These are phyloP conservation scores for Chaetoderma sp. DNA, from an alignment of 2,888 invertebrate species.

Conservation along the genomic window DNA sequence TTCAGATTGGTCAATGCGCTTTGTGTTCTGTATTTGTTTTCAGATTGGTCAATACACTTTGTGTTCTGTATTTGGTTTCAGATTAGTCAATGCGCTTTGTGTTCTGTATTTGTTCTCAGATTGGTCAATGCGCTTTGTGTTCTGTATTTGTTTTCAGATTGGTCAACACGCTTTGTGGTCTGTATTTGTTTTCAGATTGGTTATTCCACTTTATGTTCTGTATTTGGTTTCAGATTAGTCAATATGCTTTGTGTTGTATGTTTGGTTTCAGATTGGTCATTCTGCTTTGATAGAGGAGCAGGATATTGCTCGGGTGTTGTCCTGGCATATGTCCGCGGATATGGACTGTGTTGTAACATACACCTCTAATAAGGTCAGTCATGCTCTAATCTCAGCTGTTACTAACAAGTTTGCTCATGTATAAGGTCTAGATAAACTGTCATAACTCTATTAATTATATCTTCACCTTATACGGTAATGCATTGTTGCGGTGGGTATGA, in stretches of 20 bases:
- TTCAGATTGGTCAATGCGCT: constrained; percentile 16
- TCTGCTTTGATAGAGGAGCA: constrained; percentile 60
- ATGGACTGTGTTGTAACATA: constrained; percentile 69
- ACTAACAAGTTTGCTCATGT: too few relatives aligned
- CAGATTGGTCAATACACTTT: not conserved
- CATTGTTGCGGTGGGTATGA: too few relatives aligned
- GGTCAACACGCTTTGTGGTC: not conserved
- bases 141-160: too few relatives aligned
- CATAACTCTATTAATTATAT: too few relatives aligned
- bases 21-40: not conserved
- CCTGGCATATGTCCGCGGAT: constrained; percentile 70
- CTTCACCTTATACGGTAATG: too few relatives aligned
- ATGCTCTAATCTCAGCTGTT: too few relatives aligned
- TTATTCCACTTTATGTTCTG: too few relatives aligned
- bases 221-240: too few relatives aligned
- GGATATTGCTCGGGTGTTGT: constrained; percentile 65
- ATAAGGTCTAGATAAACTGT: too few relatives aligned
- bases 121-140: too few relatives aligned
- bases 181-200: not conserved
- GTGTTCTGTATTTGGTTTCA: not conserved
- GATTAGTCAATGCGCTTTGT: not conserved
- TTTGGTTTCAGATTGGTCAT: constrained; percentile 63
- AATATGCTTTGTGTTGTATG: constrained; percentile 36
- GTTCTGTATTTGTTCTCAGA: not conserved
- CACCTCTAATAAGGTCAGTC: constrained; percentile 61